Percentiles rank a stretch among this genome's conserved stretches.
These are phyloP conservation scores for Dermolepida albohirtum DNA, from an alignment of 2,888 invertebrate species.

Conservation along the genomic window DNA sequence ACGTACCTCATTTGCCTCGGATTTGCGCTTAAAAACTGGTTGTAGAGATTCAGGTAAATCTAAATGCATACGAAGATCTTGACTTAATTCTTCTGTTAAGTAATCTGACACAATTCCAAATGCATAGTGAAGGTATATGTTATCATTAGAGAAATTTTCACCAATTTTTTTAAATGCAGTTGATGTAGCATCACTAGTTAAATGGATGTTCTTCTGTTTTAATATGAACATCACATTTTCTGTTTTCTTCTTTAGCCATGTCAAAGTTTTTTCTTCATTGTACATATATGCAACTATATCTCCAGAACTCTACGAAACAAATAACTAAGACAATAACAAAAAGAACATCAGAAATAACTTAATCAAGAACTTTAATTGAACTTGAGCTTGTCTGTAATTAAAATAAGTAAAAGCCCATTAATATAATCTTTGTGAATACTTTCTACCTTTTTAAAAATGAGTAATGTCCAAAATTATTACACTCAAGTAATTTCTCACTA, in stretches of 20 bases:
- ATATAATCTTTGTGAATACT: too few relatives aligned
- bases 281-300: conserved; percentile 84
- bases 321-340: too few relatives aligned
- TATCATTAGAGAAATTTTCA: conserved; percentile 69
- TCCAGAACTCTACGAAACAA: conserved; percentile 69
- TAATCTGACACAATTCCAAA: conserved; percentile 85
- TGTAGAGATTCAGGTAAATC: conserved; percentile 73
- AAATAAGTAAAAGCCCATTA: too few relatives aligned
- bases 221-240: conserved; percentile 74
- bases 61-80: conserved; percentile 73
- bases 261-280: conserved; percentile 80
- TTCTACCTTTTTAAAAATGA: too few relatives aligned
- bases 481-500: too few relatives aligned
- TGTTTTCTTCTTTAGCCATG: conserved; percentile 81
- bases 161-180: conserved; percentile 76
- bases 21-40: conserved; percentile 70
- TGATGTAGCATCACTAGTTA: conserved; percentile 79
- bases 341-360: too few relatives aligned
- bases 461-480: too few relatives aligned
- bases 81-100: conserved; percentile 75
- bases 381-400: too few relatives aligned
- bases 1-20: conserved; percentile 48
- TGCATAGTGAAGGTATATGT: conserved; percentile 77
- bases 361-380: too few relatives aligned
- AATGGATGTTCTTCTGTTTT: conserved; percentile 78